Percentiles rank a stretch among this genome's conserved stretches.
Conservation (phyloP, 2,888 invertebrate genomes). For the Lamproptera curius region DNA sequence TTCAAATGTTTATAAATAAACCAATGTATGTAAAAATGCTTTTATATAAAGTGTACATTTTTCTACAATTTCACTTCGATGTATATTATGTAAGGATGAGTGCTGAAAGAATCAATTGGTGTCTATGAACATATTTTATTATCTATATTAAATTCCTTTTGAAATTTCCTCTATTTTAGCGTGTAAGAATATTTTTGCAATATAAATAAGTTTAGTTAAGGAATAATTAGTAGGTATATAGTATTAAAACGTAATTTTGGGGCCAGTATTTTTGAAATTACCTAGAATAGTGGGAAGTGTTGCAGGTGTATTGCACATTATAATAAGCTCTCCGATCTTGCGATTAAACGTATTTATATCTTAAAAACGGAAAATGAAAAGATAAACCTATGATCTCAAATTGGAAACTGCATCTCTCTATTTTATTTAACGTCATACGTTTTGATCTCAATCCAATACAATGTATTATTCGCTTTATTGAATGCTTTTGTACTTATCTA, state of each 20-base stretch:
- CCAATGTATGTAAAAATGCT: constrained; percentile 15
- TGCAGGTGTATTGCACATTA: constrained; percentile 13
- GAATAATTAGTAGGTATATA: constrained; percentile 21
- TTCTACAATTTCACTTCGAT: too few relatives aligned
- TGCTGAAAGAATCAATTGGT: neutral
- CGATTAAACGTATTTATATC: constrained; percentile 2
- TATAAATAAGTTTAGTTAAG: constrained; percentile 8
- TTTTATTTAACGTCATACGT: constrained; percentile 25
- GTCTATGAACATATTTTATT: neutral
- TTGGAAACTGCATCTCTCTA: constrained; percentile 46
- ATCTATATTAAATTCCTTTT: constrained; percentile 8
- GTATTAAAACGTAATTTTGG: constrained; percentile 32
- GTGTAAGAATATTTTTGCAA: constrained; percentile 6
- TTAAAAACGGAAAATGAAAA: constrained; percentile 19
- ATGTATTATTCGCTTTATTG: constrained; percentile 13
- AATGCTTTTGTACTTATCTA: constrained; percentile 25
- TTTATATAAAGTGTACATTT: constrained; percentile 18
- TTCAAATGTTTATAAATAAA: constrained; percentile 52
- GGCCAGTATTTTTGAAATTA: constrained; percentile 67
- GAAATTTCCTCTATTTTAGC: constrained; percentile 8
- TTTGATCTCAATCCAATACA: constrained; percentile 43
- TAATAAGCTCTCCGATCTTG: neutral
- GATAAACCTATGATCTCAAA: constrained; percentile 65
- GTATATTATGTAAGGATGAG: too few relatives aligned
- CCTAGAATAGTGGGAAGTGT: constrained; percentile 27